phyloP scores from a whole-genome alignment of 2,797 vertebrate genomes.

The Coendou prehensilis region DNA sequence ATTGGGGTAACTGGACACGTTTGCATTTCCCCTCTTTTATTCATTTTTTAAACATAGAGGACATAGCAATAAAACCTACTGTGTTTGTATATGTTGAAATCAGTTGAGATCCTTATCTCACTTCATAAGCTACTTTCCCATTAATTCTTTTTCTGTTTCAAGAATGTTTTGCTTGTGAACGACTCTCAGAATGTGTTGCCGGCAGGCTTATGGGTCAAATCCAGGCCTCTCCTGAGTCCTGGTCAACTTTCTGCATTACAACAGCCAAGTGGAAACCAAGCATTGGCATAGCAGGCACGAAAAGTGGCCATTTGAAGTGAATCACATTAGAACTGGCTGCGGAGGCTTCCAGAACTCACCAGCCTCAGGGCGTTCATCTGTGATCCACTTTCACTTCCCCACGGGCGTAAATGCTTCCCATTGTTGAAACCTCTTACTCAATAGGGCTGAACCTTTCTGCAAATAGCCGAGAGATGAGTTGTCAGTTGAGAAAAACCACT shows the following conservation, averaged over 20 bases:
- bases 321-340: not conserved
- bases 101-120: not conserved
- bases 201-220: not conserved
- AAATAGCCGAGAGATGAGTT: conserved; percentile 46
- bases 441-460: not conserved
- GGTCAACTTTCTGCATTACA: not conserved
- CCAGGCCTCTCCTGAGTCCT: not conserved
- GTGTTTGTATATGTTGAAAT: not conserved
- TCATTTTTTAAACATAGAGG: not conserved
- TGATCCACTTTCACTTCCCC: conserved; percentile 56
- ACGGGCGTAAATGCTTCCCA: conserved; percentile 50
- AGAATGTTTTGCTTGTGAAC: not conserved
- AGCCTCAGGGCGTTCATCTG: conserved; percentile 46
- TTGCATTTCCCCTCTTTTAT: not conserved
- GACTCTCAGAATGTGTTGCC: not conserved
- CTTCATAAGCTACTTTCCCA: fast-evolving
- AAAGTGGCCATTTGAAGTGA: conserved; percentile 36
- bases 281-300: fast-evolving
- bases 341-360: not conserved
- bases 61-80: not conserved
- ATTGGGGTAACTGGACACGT: not conserved
- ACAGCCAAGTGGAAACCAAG: not conserved
- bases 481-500: not conserved
- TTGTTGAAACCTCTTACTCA: conserved; percentile 64
- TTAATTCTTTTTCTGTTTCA: not conserved